Evolutionary conservation across 2,888 invertebrate species (phyloP).

Genomic region (Resseliella maxima): DNA sequence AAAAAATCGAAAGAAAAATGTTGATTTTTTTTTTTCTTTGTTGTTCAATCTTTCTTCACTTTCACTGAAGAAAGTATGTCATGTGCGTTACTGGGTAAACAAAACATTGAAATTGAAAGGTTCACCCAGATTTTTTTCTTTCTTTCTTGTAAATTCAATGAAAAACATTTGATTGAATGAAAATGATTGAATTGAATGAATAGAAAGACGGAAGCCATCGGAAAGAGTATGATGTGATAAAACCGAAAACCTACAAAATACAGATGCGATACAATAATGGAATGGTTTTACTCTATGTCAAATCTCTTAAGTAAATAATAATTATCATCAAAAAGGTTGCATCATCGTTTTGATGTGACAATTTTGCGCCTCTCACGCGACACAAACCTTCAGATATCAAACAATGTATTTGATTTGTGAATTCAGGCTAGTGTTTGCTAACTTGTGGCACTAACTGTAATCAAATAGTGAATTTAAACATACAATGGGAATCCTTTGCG

Average conservation of each 20-base stretch:
- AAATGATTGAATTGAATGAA: background rate
- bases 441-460: background rate
- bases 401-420: background rate
- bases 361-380: background rate
- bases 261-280: background rate
- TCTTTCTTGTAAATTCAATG: background rate
- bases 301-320: slow-evolving; percentile 14
- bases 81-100: too few species aligned
- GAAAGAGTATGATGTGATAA: background rate
- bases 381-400: background rate
- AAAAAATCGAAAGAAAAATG: background rate
- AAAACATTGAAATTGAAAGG: background rate
- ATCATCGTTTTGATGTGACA: background rate
- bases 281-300: background rate
- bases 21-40: background rate
- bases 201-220: background rate
- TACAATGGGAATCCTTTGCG: too few species aligned
- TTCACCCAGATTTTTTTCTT: background rate
- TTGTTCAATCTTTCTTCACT: background rate
- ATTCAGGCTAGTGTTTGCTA: background rate
- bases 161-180: background rate
- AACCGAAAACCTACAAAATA: slow-evolving; percentile 25
- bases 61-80: background rate
- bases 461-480: too few species aligned
- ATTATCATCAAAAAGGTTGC: slow-evolving; percentile 36